phyloP scores from a whole-genome alignment of 2,113 vertebrate species.

The Leptobrachium ailaonicum region DNA sequence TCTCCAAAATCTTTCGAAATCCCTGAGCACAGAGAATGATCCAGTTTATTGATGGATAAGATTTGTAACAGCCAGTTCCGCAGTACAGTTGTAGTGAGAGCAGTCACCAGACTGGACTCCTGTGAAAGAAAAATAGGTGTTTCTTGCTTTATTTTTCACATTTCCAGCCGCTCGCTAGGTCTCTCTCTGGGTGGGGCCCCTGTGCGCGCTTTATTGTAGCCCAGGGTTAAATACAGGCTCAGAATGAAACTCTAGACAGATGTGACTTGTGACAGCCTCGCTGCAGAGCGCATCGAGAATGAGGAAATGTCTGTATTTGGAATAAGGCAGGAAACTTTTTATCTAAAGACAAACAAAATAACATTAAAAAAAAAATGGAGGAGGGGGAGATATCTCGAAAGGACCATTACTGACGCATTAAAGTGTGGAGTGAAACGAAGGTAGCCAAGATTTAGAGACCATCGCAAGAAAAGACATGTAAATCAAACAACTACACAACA shows the following conservation, averaged over 20 bases:
- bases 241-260: conserved; percentile 43
- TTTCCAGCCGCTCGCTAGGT: conserved; percentile 19
- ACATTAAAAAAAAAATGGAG: background rate
- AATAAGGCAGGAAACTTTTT: conserved; percentile 17
- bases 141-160: conserved; percentile 13
- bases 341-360: conserved; percentile 13
- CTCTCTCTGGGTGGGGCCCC: conserved; percentile 31
- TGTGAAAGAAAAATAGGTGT: conserved; percentile 23
- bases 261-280: conserved; percentile 30
- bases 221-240: conserved; percentile 15
- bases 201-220: conserved; percentile 37
- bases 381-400: too few relatives aligned
- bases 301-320: conserved; percentile 37
- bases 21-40: background rate
- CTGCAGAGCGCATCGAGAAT: conserved; percentile 24
- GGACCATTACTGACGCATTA: too few relatives aligned
- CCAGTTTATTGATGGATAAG: background rate
- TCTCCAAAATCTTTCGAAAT: background rate
- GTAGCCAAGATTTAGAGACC: too few relatives aligned
- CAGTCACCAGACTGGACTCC: conserved; percentile 16
- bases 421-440: too few relatives aligned
- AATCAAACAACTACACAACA: too few relatives aligned
- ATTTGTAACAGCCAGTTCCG: conserved; percentile 9
- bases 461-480: too few relatives aligned
- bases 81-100: background rate